Evolutionary conservation across 2,797 vertebrate species (phyloP).

Genomic region (Neosilurus hyrtlii): DNA sequence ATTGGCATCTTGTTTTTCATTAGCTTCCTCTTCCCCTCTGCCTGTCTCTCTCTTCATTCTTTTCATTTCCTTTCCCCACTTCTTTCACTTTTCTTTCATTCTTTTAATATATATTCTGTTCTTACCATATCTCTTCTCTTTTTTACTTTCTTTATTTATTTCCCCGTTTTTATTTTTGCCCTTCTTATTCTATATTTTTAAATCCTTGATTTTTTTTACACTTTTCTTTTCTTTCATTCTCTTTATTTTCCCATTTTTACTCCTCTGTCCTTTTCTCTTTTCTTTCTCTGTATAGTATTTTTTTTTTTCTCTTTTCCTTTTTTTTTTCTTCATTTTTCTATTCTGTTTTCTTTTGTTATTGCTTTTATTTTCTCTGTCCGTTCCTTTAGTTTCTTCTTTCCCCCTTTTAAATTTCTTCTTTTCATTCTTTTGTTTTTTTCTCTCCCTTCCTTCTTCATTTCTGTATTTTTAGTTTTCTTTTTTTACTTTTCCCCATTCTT

Average conservation of each 20-base stretch:
- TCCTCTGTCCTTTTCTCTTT: not conserved
- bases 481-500: not conserved
- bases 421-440: not conserved
- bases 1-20: not conserved
- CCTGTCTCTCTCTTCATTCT: not conserved
- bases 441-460: not conserved
- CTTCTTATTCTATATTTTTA: too few relatives aligned
- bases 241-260: not conserved
- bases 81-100: too few relatives aligned
- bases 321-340: not conserved
- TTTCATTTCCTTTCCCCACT: too few relatives aligned
- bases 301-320: rapidly evolving
- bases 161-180: too few relatives aligned
- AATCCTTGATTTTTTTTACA: not conserved
- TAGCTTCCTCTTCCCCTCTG: not conserved
- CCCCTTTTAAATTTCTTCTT: not conserved
- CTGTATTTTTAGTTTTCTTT: not conserved
- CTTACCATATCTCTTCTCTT: not conserved
- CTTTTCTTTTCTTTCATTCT: too few relatives aligned
- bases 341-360: not conserved
- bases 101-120: too few relatives aligned
- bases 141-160: too few relatives aligned
- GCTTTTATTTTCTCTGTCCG: not conserved
- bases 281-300: too few relatives aligned
- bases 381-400: not conserved